Percentiles rank a stretch among this genome's conserved stretches.
phyloP scores from a whole-genome alignment of 2,797 vertebrate genomes.

The Spatula versicolor region DNA sequence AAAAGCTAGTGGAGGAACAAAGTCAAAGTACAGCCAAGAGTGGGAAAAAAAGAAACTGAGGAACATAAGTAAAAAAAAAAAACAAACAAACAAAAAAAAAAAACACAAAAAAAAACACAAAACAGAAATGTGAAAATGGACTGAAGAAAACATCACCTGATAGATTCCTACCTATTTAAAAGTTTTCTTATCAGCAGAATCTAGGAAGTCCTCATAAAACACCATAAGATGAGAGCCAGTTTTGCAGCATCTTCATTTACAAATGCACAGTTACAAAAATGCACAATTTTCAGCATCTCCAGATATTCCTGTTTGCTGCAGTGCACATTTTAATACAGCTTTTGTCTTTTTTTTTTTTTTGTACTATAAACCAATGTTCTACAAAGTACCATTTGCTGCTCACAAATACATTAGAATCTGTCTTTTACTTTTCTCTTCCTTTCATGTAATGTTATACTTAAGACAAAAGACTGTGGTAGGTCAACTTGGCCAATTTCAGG shows the following conservation, averaged over 20 bases:
- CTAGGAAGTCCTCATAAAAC: neutral
- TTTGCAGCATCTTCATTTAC: neutral
- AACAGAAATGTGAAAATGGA: too few relatives aligned
- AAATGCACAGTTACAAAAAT: neutral
- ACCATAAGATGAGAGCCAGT: neutral
- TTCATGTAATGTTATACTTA: neutral
- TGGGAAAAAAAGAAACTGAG: neutral
- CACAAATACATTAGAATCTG: neutral
- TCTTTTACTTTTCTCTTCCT: neutral
- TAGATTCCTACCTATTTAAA: neutral
- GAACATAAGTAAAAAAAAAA: neutral
- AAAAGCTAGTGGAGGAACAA: neutral
- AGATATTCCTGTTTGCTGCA: neutral
- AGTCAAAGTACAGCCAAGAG: neutral
- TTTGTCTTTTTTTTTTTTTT: neutral
- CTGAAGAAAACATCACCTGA: too few relatives aligned
- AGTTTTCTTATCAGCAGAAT: neutral
- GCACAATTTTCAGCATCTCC: neutral
- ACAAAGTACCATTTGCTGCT: neutral
- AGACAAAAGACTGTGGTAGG: neutral
- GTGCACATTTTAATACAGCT: neutral
- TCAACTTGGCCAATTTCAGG: neutral
- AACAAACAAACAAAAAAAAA: neutral
- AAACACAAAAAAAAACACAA: too few relatives aligned
- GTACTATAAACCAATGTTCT: neutral